These are phyloP conservation scores for Epinotia demarniana DNA, from an alignment of 2,888 invertebrate genomes.

Conservation along the genomic window DNA sequence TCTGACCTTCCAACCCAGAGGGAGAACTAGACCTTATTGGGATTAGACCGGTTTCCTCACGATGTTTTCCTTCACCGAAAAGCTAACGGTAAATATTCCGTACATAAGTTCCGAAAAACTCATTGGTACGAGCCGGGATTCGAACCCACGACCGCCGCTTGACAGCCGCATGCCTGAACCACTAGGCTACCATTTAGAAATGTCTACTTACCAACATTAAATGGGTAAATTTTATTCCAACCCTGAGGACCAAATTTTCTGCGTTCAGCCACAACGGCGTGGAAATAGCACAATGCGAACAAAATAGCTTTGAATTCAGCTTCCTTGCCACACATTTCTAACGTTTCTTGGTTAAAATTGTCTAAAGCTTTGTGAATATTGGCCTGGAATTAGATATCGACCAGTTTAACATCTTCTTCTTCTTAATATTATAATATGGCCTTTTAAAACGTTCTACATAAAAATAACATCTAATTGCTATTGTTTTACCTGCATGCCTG, in stretches of 20 bases:
- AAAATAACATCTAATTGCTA: not conserved
- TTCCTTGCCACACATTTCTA: constrained; percentile 98
- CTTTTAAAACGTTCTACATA: not conserved
- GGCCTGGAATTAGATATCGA: constrained; percentile 83
- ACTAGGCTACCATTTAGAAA: no score
- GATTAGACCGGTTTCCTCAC: no score
- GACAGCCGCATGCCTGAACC: no score
- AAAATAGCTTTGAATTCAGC: constrained; percentile 98
- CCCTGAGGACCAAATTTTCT: constrained; percentile 98
- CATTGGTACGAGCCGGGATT: no score
- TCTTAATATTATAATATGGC: not conserved
- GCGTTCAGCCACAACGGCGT: constrained; percentile 97
- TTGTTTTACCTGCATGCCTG: constrained; percentile 90
- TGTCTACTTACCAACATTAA: constrained; percentile 90
- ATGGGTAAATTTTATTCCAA: constrained; percentile 98
- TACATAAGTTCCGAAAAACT: no score
- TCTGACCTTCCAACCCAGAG: no score
- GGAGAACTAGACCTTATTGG: no score
- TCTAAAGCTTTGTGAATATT: constrained; percentile 98
- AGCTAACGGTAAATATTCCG: no score
- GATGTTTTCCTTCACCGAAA: no score
- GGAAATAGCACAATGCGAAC: constrained; percentile 97
- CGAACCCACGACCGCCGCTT: no score
- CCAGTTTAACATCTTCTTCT: not conserved
- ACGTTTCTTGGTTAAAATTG: constrained; percentile 97